Base-by-base conservation (phyloP, 2,113 vertebrate genomes). In the Lathamus discolor region DNA sequence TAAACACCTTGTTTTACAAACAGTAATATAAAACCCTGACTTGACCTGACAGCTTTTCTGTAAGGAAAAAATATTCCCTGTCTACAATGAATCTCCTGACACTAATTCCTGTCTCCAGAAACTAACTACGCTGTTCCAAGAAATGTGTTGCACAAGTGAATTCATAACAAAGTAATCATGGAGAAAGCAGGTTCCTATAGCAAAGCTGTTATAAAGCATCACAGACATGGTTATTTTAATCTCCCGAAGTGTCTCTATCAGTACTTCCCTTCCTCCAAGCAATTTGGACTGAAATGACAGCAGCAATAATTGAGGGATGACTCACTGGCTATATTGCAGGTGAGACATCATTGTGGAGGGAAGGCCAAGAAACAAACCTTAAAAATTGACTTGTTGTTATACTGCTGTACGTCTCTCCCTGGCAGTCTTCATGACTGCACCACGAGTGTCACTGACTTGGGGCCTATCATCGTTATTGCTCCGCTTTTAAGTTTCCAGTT, bases 1-100 rank as follows among this genome's bases (percentile, higher is more conserved):
- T 96, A 96, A 96, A 93, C 86, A 96, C 69, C 95, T 95, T 95
- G 95, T 96, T 93, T 96, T 96, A 96, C 92, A 92, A 92, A 95
- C 48, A 80, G 68, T 75, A 84, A 37, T 88, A 95, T 75, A 86
- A 95, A 90, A 91, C 44, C 72, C 43, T 95, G 91, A 83, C 86
- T 93, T 94, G 86, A 94, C 74, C 86, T 80, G 79, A 93, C 93
- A 93, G 78, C 66, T 89, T 88, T 78, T 91, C 74, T 90, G 70
- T 68, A 95, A 85, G 18, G 10, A 92, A 92, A 92, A 83, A 94
- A 82, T 92, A 55, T 86, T 88, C 81, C n/a, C 66, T 48, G 15
- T 35, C 92, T 88, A 12, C 88, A 95, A 80, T 89, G 92, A 84
- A 77, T 92, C 82, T 93, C 88, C 91, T 94, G 92, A 94, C 92